A percentile compares a stretch with the other conserved stretches of the same genome.
These are phyloP conservation scores for Sarcophaga peregrina DNA, from an alignment of 1,140 invertebrate genomes.

Conservation along the genomic window DNA sequence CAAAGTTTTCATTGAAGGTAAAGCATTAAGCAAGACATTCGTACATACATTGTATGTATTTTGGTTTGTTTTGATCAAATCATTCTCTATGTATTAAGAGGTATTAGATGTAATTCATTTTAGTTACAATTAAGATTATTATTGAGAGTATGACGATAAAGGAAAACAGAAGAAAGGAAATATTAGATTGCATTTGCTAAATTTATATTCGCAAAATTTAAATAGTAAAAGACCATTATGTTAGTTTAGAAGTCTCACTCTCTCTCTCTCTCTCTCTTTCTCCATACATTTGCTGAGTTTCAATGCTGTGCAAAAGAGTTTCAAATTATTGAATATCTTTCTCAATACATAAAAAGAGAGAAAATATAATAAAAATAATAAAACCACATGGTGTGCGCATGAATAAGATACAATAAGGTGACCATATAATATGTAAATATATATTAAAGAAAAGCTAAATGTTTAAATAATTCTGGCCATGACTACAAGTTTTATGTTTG, in stretches of 20 bases:
- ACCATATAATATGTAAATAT: not conserved
- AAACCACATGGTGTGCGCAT: constrained; percentile 66
- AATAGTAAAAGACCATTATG: not conserved
- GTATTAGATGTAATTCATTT: not conserved
- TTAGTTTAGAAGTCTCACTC: not conserved
- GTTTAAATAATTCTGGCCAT: not conserved
- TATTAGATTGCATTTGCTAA: not conserved
- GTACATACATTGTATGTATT: not conserved
- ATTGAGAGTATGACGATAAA: not conserved
- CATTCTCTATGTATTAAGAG: constrained; percentile 1
- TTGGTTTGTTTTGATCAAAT: constrained; percentile 11
- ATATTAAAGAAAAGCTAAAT: not conserved
- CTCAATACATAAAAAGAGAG: constrained; percentile 14
- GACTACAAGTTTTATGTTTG: too few species aligned
- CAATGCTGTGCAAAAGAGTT: constrained; percentile 20
- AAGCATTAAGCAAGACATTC: not conserved
- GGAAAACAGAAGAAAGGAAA: not conserved
- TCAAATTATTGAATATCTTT: constrained; percentile 8
- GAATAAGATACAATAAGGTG: constrained; percentile 46
- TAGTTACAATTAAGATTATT: not conserved
- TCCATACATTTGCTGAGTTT: not conserved
- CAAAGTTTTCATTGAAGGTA: not conserved
- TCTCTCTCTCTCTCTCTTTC: not conserved
- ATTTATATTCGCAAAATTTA: not conserved
- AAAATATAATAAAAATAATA: constrained; percentile 19